Conservation (phyloP, 1,140 invertebrate species). For the Aphis craccivora region DNA sequence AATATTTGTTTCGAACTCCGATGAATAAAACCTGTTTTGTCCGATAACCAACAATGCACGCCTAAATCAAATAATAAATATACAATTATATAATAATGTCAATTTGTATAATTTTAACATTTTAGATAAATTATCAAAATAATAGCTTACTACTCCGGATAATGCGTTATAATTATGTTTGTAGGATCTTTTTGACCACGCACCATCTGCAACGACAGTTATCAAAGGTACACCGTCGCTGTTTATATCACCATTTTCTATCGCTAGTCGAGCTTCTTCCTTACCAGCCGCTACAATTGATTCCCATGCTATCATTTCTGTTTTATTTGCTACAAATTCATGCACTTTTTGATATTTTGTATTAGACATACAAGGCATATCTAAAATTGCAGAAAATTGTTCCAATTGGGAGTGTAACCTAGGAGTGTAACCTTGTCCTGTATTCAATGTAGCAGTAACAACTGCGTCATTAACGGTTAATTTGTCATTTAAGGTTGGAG, state of each 20-base stretch:
- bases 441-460: not conserved
- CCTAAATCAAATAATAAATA: too few species aligned
- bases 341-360: not conserved
- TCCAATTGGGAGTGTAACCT: not conserved
- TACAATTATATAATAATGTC: too few species aligned
- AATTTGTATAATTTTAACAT: too few species aligned
- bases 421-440: not conserved
- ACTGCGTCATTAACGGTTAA: not conserved
- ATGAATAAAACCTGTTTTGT: too few species aligned
- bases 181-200: slow-evolving; percentile 32
- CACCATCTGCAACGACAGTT: slow-evolving; percentile 48
- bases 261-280: slow-evolving; percentile 52
- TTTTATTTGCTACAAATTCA: not conserved
- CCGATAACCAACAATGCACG: too few species aligned
- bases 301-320: not conserved
- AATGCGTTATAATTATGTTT: not conserved
- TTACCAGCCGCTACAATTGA: slow-evolving; percentile 44
- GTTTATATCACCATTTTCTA: slow-evolving; percentile 53
- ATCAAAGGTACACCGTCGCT: slow-evolving; percentile 10
- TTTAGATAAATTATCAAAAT: too few species aligned
- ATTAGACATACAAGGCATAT: not conserved
- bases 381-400: not conserved
- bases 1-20: too few species aligned
- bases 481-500: not conserved
- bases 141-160: not conserved